phyloP scores from a whole-genome alignment of 2,888 invertebrate species.

The Ichneumoninae sp. region DNA sequence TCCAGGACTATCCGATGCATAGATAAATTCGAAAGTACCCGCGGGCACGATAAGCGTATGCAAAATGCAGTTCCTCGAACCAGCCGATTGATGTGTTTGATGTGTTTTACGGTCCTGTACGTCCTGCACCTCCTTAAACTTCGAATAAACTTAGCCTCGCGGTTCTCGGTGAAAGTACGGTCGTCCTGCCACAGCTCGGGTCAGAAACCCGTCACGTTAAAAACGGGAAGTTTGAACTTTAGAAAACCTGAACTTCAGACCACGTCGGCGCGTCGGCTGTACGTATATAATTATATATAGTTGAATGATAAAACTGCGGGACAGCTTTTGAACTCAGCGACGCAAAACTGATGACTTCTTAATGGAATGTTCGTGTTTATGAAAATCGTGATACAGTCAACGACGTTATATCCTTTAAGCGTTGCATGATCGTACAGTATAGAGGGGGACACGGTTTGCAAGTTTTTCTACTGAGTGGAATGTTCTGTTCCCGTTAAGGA shows the following conservation, averaged over 20 bases:
- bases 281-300: slow-evolving; percentile 1
- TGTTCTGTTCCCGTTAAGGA: neutral
- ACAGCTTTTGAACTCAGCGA: slow-evolving; percentile 14
- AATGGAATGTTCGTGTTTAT: slow-evolving; percentile 36
- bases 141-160: slow-evolving; percentile 26
- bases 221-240: slow-evolving; percentile 44
- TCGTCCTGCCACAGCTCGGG: slow-evolving; percentile 29
- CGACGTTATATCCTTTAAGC: neutral
- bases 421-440: neutral
- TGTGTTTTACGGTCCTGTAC: neutral
- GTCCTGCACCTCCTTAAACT: slow-evolving; percentile 43
- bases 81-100: slow-evolving; percentile 22
- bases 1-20: slow-evolving; percentile 32
- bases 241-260: slow-evolving; percentile 44
- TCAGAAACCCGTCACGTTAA: slow-evolving; percentile 12
- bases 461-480: neutral
- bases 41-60: neutral
- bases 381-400: slow-evolving; percentile 6
- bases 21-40: slow-evolving; percentile 60
- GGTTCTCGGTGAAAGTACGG: slow-evolving; percentile 47
- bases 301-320: slow-evolving; percentile 8
- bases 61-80: neutral
- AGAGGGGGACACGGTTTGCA: neutral
- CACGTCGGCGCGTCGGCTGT: neutral
- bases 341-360: neutral